These are phyloP conservation scores for Halcyon malimbica DNA, from an alignment of 2,113 vertebrate species.

Conservation along the genomic window DNA sequence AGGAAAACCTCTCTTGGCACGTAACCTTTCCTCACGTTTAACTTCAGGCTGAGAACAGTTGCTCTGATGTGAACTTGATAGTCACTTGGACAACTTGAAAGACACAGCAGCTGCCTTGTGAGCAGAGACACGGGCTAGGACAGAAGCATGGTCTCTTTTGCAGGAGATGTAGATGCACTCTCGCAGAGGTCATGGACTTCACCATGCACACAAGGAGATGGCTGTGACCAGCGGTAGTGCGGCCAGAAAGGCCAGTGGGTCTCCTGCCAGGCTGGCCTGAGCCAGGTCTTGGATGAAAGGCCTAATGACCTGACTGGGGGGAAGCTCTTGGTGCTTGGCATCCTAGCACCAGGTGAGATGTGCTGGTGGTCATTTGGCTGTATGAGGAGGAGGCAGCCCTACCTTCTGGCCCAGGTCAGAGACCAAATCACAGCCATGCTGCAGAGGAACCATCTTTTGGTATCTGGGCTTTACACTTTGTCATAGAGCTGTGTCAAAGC, in stretches of 20 bases:
- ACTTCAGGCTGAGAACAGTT: background rate
- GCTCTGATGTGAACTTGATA: background rate
- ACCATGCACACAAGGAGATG: rapidly evolving
- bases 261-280: background rate
- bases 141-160: background rate
- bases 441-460: background rate
- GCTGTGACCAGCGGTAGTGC: background rate
- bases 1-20: background rate
- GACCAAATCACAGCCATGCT: background rate
- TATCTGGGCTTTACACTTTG: background rate
- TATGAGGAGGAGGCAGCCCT: background rate
- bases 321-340: background rate
- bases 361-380: background rate
- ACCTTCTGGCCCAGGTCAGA: background rate
- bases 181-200: background rate
- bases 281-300: background rate
- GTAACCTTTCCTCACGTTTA: background rate
- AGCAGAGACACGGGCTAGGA: background rate
- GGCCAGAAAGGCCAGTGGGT: background rate
- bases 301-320: too few species aligned
- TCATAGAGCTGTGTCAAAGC: background rate
- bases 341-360: background rate
- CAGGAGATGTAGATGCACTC: rapidly evolving
- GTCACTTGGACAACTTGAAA: background rate
- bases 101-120: background rate